Evolutionary conservation across 2,888 invertebrate species (phyloP).

Genomic region (Orchesella flavescens): DNA sequence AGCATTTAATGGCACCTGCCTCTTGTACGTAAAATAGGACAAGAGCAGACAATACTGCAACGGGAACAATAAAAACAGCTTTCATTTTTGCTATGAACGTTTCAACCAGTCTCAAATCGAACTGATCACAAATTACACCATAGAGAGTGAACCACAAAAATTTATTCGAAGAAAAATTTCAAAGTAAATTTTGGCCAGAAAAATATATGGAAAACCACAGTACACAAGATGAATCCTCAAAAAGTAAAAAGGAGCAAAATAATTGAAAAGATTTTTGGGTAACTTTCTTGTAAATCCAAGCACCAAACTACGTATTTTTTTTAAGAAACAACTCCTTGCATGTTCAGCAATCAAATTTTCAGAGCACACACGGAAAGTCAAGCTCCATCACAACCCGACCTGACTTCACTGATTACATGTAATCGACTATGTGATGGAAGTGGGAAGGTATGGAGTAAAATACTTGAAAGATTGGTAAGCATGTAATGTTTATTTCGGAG

Average conservation of each 20-base stretch:
- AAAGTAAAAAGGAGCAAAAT: too few relatives aligned
- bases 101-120: not conserved
- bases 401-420: conserved; percentile 57
- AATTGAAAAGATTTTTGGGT: too few relatives aligned
- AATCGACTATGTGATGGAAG: conserved; percentile 51
- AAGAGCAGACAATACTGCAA: conserved; percentile 52
- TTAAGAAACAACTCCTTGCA: not conserved
- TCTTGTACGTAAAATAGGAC: conserved; percentile 52
- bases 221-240: not conserved
- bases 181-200: not conserved
- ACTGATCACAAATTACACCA: not conserved
- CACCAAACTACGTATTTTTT: too few relatives aligned
- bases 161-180: not conserved
- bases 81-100: conserved; percentile 27
- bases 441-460: conserved; percentile 46
- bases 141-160: not conserved
- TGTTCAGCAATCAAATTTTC: not conserved
- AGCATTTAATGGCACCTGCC: conserved; percentile 67
- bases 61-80: conserved; percentile 36
- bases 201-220: not conserved
- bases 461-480: conserved; percentile 19
- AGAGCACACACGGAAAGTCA: conserved; percentile 26
- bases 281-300: too few relatives aligned
- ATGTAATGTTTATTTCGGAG: conserved; percentile 9
- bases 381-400: conserved; percentile 38